Base-by-base conservation (phyloP, 2,797 vertebrate genomes). In the Siniperca scherzeri region DNA sequence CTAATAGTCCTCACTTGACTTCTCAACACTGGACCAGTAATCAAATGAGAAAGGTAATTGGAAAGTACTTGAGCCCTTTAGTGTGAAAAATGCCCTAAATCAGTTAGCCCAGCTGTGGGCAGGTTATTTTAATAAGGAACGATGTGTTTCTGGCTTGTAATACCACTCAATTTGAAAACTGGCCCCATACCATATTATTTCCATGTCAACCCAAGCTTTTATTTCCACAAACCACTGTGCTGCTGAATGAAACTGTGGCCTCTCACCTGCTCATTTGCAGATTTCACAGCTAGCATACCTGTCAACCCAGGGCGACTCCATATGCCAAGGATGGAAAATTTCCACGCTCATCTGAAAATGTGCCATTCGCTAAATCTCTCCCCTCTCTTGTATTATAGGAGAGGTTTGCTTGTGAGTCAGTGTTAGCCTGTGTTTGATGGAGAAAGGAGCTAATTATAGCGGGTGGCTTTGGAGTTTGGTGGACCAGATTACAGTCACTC, bases 391-490 rank as follows among this genome's bases (percentile, higher is more conserved):
- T 89, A 68, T 88, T 87, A 91, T 83, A 82, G 83, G 77, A 87
- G 85, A 87, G 74, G 88, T 87, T 92, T 87, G 88, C 91, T 92
- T 91, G 83, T 87, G 62, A 94, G 88, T 89, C 87, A 86, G 81
- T 88, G 84, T 87, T 77, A 87, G 89, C 76, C 90, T 86, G 88
- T 93, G 93, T 94, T 94, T 94, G 94, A 95, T 96, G 91, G 94
- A 94, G 92, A 91, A 92, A 92, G 81, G 92, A 91, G 93, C 93
- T 94, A 96, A 96, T 95, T 96, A 95, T 94, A 96, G 93, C 82
- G 61, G 93, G 80, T 90, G 82, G 92, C 91, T 95, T 95, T 95
- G 91, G 93, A 95, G 93, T 95, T 93, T 89, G 85, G 92, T 91
- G 91, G 86, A 91, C 91, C 92, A 95, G 94, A 96, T 96, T 96